A percentile compares a stretch with the other conserved stretches of the same genome.
Evolutionary conservation across 2,888 invertebrate species (phyloP).

Genomic region (Macaria notata): DNA sequence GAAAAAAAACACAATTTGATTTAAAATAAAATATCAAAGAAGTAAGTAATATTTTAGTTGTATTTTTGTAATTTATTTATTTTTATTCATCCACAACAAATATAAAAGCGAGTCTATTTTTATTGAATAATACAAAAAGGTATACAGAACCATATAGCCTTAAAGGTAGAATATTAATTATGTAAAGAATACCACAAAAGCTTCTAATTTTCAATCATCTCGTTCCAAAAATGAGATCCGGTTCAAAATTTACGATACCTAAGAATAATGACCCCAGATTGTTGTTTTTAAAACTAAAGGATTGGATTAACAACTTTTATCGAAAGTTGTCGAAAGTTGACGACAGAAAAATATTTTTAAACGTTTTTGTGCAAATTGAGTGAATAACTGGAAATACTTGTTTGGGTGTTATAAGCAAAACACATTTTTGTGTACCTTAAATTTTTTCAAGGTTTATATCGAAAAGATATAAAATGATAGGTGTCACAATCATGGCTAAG

Average conservation of each 20-base stretch:
- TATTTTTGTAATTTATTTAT: too few species aligned
- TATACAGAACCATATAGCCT: too few species aligned
- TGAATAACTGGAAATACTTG: conserved; percentile 18
- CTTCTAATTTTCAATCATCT: conserved; percentile 25
- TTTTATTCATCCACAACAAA: too few species aligned
- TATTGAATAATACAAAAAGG: too few species aligned
- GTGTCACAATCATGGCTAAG: too few species aligned
- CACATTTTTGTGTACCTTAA: too few species aligned
- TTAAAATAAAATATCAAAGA: too few species aligned
- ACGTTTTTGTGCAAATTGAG: conserved; percentile 12
- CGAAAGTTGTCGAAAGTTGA: conserved; percentile 23
- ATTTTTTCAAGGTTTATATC: too few species aligned
- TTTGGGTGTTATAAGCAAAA: neutral
- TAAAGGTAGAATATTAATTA: neutral
- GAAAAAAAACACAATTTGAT: too few species aligned
- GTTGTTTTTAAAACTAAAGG: conserved; percentile 10
- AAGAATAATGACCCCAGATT: conserved; percentile 19
- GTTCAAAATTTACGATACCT: conserved; percentile 21
- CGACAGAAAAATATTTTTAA: conserved; percentile 2
- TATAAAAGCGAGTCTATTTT: too few species aligned
- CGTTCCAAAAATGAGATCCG: conserved; percentile 29
- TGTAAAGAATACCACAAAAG: conserved; percentile 27
- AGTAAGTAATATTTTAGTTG: too few species aligned
- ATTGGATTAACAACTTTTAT: conserved; percentile 1
- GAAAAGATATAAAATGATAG: too few species aligned